Percentiles rank a stretch among this genome's conserved stretches.
Conservation (phyloP, 37 sponge, comb jelly and placozoan species). For the Hormiphora californensis region DNA sequence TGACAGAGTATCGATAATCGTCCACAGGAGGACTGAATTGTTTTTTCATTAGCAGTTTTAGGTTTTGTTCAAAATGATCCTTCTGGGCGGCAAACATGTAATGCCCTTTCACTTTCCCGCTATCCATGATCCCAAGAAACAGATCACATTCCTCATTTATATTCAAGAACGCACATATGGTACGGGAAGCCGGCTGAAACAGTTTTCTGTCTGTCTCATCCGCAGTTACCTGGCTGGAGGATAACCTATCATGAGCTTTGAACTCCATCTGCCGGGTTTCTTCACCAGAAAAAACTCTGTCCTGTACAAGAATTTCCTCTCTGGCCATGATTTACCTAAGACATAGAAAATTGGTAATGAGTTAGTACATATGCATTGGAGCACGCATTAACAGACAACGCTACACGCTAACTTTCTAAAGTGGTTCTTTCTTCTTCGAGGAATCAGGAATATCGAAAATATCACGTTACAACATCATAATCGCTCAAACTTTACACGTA, state of each 20-base stretch:
- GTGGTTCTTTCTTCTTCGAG: too few relatives aligned
- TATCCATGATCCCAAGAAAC: slow-evolving; percentile 46
- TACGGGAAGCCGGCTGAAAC: slow-evolving; percentile 27
- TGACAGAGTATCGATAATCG: not conserved
- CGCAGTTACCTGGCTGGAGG: not conserved
- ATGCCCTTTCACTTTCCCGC: slow-evolving; percentile 12
- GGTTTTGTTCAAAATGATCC: slow-evolving; percentile 1
- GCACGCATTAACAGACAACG: too few relatives aligned
- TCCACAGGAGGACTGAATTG: slow-evolving; percentile 10
- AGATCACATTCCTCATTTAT: slow-evolving; percentile 8
- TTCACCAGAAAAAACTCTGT: slow-evolving; percentile 9
- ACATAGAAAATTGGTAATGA: too few relatives aligned
- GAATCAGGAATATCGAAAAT: too few relatives aligned
- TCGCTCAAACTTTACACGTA: too few relatives aligned
- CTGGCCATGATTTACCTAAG: not conserved
- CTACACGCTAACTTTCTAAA: too few relatives aligned
- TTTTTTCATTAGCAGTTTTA: not conserved
- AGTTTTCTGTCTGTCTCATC: not conserved
- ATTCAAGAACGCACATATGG: slow-evolving; percentile 36
- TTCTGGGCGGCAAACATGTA: slow-evolving; percentile 15
- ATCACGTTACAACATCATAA: too few relatives aligned
- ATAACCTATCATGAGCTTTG: slow-evolving; percentile 13
- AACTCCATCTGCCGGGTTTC: slow-evolving; percentile 15
- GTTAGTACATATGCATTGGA: too few relatives aligned
- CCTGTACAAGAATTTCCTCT: too few relatives aligned